These are phyloP conservation scores for Amphiprion clarkii DNA, from an alignment of 2,797 vertebrate species.

Conservation along the genomic window DNA sequence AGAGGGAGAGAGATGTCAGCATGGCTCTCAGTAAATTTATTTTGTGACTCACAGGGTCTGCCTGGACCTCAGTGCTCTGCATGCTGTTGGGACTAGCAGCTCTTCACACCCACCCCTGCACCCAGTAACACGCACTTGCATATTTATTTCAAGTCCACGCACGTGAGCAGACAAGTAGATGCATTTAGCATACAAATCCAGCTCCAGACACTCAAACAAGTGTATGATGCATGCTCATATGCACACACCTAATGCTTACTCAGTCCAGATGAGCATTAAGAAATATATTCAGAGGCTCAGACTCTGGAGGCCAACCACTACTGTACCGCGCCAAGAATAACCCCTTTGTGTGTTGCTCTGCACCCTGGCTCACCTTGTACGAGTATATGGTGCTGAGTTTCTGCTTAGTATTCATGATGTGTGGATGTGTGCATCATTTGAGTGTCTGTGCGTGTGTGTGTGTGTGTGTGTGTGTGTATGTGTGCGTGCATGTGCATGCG, in stretches of 20 bases:
- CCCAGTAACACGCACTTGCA: slow-evolving; percentile 31
- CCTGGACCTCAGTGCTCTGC: slow-evolving; percentile 80
- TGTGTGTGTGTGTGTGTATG: slow-evolving; percentile 38
- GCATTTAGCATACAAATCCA: slow-evolving; percentile 18
- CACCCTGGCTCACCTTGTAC: slow-evolving; percentile 76
- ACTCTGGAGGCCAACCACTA: slow-evolving; percentile 57
- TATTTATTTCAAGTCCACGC: slow-evolving; percentile 35
- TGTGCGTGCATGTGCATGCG: slow-evolving; percentile 33
- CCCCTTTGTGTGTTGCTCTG: slow-evolving; percentile 70
- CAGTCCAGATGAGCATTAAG: slow-evolving; percentile 57
- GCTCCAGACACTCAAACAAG: slow-evolving; percentile 18
- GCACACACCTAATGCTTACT: slow-evolving; percentile 23
- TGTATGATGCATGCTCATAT: neutral
- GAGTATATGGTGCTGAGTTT: slow-evolving; percentile 56
- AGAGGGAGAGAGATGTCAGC: slow-evolving; percentile 55
- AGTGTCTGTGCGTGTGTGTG: slow-evolving; percentile 37
- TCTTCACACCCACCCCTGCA: slow-evolving; percentile 37
- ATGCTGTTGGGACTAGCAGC: slow-evolving; percentile 49
- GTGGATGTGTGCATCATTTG: slow-evolving; percentile 27
- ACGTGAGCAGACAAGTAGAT: slow-evolving; percentile 18
- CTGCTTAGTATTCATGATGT: slow-evolving; percentile 70
- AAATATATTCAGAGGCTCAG: slow-evolving; percentile 45
- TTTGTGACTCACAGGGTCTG: slow-evolving; percentile 79
- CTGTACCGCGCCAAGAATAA: slow-evolving; percentile 73
- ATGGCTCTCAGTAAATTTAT: slow-evolving; percentile 63